phyloP scores from a whole-genome alignment of 2,797 vertebrate genomes.

The Leontocebus nigricollis region DNA sequence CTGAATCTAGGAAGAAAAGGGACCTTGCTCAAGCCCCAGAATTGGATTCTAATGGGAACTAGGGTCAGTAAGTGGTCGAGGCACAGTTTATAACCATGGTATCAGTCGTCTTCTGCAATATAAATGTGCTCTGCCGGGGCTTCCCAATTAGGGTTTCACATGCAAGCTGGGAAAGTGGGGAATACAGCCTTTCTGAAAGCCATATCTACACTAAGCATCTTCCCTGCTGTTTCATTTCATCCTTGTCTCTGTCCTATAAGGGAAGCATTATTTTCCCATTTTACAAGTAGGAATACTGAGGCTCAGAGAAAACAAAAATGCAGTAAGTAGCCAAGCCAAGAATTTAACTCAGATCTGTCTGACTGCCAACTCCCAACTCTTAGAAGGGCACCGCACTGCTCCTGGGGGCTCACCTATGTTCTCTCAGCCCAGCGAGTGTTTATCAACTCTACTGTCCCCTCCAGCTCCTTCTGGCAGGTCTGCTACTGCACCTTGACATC shows the following conservation, averaged over 20 bases:
- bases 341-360: not conserved
- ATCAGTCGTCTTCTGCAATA: accelerated
- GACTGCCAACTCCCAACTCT: not conserved
- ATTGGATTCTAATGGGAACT: not conserved
- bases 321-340: not conserved
- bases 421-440: not conserved
- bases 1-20: not conserved
- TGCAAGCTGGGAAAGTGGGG: not conserved
- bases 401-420: not conserved
- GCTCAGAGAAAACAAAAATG: not conserved
- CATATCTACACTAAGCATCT: not conserved
- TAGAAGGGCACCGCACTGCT: not conserved
- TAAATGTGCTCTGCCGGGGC: not conserved
- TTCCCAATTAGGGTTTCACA: not conserved
- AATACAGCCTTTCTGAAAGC: not conserved
- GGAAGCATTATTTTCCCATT: not conserved
- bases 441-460: not conserved
- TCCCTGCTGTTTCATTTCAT: not conserved
- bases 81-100: not conserved
- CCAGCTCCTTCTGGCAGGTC: not conserved
- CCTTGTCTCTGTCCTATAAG: not conserved
- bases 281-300: not conserved
- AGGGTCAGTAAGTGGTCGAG: not conserved
- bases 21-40: not conserved
- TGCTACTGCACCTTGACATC: conserved; percentile 1